These are phyloP conservation scores for Zeuzera pyrina DNA, from an alignment of 2,888 invertebrate genomes.

Conservation along the genomic window DNA sequence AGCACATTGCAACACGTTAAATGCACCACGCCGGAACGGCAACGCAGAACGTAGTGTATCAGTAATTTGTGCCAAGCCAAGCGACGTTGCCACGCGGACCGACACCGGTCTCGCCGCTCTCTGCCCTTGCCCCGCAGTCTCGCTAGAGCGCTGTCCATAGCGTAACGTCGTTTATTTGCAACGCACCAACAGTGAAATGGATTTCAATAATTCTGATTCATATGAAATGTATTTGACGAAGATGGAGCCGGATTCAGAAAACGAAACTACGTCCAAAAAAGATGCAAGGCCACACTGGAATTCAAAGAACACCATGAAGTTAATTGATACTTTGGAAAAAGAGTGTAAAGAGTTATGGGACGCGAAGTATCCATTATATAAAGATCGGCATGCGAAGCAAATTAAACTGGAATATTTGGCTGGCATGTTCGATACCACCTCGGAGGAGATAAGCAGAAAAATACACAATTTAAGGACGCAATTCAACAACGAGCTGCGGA, in stretches of 20 bases:
- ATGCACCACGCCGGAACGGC: background rate
- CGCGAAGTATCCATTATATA: conserved; percentile 38
- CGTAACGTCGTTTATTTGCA: conserved; percentile 30
- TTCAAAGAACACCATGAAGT: conserved; percentile 44
- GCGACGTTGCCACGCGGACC: conserved; percentile 39
- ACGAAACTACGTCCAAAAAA: conserved; percentile 21
- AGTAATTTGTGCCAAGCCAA: conserved; percentile 4
- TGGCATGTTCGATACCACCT: conserved; percentile 42
- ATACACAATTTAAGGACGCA: conserved; percentile 59
- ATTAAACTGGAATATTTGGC: conserved; percentile 44
- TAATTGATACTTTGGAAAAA: conserved; percentile 44
- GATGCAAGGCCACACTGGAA: conserved; percentile 37
- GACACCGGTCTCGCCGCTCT: conserved; percentile 55
- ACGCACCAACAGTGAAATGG: conserved; percentile 29
- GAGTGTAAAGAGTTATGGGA: conserved; percentile 60
- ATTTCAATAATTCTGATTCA: conserved; percentile 43
- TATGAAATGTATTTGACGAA: conserved; percentile 43
- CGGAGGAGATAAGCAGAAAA: conserved; percentile 54
- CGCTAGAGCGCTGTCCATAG: conserved; percentile 54
- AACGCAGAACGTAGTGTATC: background rate
- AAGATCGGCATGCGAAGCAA: conserved; percentile 37
- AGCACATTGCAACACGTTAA: conserved; percentile 21
- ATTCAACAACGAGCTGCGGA: conserved; percentile 56
- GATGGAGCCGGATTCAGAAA: conserved; percentile 43
- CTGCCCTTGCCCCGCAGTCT: conserved; percentile 47